phyloP scores from a whole-genome alignment of 2,113 vertebrate genomes.

The Scophthalmus maximus region DNA sequence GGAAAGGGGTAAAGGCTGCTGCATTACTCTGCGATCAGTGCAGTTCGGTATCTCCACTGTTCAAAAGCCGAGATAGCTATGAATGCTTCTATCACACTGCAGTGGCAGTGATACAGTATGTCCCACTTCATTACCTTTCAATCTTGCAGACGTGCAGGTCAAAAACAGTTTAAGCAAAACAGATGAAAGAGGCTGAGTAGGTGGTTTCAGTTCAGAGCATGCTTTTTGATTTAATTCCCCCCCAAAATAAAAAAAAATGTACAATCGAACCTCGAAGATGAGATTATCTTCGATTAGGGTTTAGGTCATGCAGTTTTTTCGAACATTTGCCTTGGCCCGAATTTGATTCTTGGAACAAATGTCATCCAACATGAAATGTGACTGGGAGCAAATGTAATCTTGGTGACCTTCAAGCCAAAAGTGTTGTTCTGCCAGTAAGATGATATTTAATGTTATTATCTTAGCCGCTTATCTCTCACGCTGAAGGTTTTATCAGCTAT shows the following conservation, averaged over 20 bases:
- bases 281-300: slow-evolving; percentile 44
- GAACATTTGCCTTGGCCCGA: slow-evolving; percentile 33
- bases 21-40: not conserved
- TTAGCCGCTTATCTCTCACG: slow-evolving; percentile 11
- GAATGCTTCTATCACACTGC: slow-evolving; percentile 15
- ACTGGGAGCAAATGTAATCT: slow-evolving; percentile 21
- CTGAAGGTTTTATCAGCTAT: slow-evolving; percentile 26
- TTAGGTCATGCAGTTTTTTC: slow-evolving; percentile 43
- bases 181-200: slow-evolving; percentile 31
- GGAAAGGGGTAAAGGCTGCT: not conserved
- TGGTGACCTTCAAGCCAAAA: slow-evolving; percentile 3
- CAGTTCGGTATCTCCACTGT: not conserved
- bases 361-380: slow-evolving; percentile 14
- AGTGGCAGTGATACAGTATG: not conserved
- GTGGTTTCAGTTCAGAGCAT: slow-evolving; percentile 40
- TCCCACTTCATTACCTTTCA: not conserved
- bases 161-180: slow-evolving; percentile 20
- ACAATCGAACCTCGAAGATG: slow-evolving; percentile 32
- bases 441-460: slow-evolving; percentile 23
- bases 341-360: slow-evolving; percentile 34
- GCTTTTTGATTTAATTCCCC: slow-evolving; percentile 44
- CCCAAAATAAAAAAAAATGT: slow-evolving; percentile 12
- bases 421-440: not conserved
- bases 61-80: not conserved
- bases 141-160: slow-evolving; percentile 19